Base-by-base conservation (phyloP, 2,113 vertebrate species). In the Erythrolamprus reginae region DNA sequence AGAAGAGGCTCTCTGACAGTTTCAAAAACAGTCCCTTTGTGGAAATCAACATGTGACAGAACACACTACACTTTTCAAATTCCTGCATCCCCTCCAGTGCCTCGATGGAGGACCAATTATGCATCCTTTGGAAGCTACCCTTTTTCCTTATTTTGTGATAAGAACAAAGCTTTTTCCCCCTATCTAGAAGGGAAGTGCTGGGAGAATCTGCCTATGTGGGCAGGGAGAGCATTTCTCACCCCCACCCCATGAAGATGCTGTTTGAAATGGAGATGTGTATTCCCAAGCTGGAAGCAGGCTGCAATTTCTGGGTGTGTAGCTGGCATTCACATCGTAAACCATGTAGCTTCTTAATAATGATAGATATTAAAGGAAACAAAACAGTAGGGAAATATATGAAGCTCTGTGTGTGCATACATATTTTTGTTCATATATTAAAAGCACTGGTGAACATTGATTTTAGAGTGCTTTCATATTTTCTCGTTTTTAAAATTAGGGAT, bases 1-100 rank as follows among this genome's bases (percentile, higher is more conserved):
- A 99, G 99, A 99, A 99, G 98, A 96, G 97, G 94, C 97, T 97
- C 99, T 98, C 99, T 99, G 98, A 99, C 98, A 98, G 96, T 96
- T 98, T 95, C 95, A 97, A 98, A 98, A 99, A 99, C 97, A 96
- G 97, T 95, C 94, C 95, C 97, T 98, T 99, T 99, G 99, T 99
- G 95, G 96, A 93, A 55, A 93, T 86, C 95, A 96, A 92, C 96
- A 93, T 97, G 97, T 97, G 97, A 98, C 97, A 98, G 96, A 96
- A 98, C 97, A 98, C 98, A 38, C 70, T 77, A 98, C 97, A 98
- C 98, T 99, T 99, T 98, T 97, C 98, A 99, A 99, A 99, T 98
- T 98, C 96, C 97, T 90, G 93, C 98, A 99, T 99, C 99, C 98
- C 97, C 97, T 65, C 92, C 97, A 95, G 95, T 97, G 98, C 97